Base-by-base conservation (phyloP, 2,797 vertebrate genomes). In the Pitangus sulphuratus region DNA sequence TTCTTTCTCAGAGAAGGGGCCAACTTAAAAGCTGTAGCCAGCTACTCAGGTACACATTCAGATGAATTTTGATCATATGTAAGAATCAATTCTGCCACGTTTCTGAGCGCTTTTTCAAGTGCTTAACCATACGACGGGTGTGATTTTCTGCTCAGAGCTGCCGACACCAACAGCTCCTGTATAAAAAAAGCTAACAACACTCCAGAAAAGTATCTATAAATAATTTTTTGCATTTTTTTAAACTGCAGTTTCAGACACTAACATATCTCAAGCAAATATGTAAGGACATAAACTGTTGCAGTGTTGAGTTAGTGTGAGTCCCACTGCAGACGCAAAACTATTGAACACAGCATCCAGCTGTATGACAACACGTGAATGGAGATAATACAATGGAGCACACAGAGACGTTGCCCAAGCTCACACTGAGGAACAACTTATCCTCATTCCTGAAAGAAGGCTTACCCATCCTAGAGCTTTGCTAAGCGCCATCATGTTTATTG, bases 391-490 rank as follows among this genome's bases (percentile, higher is more conserved):
- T 12, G 3, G 30, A 82, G 24, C 20, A 89, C n/a, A 74, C 7
- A 61, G 33, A 84, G 35, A 65, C 57, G 37, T 14, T 64, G 44
- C 58, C 37, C 35, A 64, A 64, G 15, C 28, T 68, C 17, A 58
- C 1, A 1, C 33, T 74, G 40, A 48, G 12, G 25, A 74, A 80
- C 4, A 2, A 71, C 37, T 66, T 71, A 89, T 6, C 18, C 35
- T 80, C 31, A 37, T 35, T 21, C 48, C 21, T 21, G 26, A 57
- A 77, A 83, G 33, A 37, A 65, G 3, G 8, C 13, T 80, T 66
- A 69, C 12, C 7, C 17, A 65, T 30, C 7, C 18, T 9, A 54
- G 33, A 0, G 0, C 68, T 39, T 44, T 20, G 26, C n/a, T 81
- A 60, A 66, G 33, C 5, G 5, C 11, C 33, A 25, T 13, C 25